Percentiles rank a stretch among this genome's conserved stretches.
These are phyloP conservation scores for Sylvilagus bachmani DNA, from an alignment of 2,113 vertebrate genomes.

Conservation along the genomic window DNA sequence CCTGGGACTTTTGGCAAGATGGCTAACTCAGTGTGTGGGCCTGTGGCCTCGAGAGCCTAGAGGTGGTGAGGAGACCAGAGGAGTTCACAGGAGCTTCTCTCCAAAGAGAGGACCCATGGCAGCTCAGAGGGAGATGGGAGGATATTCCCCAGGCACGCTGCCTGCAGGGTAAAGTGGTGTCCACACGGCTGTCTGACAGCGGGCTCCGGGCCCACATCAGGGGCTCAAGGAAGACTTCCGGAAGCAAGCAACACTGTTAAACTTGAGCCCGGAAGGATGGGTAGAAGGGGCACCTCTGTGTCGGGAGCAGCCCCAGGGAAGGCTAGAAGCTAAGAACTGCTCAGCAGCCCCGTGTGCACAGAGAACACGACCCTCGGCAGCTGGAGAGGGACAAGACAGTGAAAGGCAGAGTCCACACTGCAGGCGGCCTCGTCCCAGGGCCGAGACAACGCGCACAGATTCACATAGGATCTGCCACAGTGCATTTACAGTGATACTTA, in stretches of 20 bases:
- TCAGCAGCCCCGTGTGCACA: fast-evolving
- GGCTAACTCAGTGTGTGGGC: neutral
- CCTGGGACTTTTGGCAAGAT: neutral
- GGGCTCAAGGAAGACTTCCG: neutral
- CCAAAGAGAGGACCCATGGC: neutral
- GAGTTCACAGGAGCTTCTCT: fast-evolving
- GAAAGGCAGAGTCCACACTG: too few relatives aligned
- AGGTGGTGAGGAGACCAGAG: neutral
- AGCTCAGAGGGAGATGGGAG: neutral
- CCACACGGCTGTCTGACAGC: neutral
- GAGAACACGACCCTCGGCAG: fast-evolving
- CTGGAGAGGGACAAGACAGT: neutral
- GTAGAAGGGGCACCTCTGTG: neutral
- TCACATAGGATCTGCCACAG: too few relatives aligned
- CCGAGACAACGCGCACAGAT: too few relatives aligned
- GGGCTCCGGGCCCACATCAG: fast-evolving
- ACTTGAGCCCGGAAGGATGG: neutral
- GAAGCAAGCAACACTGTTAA: neutral
- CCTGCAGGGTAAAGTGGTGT: too few relatives aligned
- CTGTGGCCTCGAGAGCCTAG: too few relatives aligned
- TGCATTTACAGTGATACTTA: neutral
- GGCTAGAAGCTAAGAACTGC: too few relatives aligned
- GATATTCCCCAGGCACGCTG: too few relatives aligned
- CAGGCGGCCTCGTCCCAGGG: too few relatives aligned
- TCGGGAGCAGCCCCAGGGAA: fast-evolving